Conservation (phyloP, 2,797 vertebrate species). For the Chaetophractus vellerosus region DNA sequence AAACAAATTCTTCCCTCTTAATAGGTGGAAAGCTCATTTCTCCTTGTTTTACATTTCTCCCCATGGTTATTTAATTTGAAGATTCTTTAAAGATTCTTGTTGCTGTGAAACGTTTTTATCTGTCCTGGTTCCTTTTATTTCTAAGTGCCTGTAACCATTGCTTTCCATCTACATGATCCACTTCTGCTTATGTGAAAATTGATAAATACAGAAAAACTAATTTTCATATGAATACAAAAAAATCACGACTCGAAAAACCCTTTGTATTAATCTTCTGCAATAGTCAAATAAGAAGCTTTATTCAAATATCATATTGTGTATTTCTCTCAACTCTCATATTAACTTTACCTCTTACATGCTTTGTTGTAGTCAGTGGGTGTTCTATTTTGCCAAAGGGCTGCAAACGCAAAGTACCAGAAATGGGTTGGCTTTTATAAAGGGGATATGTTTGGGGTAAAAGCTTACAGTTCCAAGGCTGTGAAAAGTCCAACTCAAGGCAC, state of each 20-base stretch:
- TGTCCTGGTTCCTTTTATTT: slow-evolving; percentile 39
- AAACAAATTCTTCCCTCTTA: slow-evolving; percentile 12
- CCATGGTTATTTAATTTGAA: slow-evolving; percentile 56
- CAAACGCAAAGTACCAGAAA: too few relatives aligned
- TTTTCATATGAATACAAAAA: not conserved
- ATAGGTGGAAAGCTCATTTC: not conserved
- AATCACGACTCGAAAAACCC: not conserved
- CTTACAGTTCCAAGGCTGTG: too few relatives aligned
- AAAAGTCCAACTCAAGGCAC: too few relatives aligned
- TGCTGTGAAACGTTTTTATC: slow-evolving; percentile 38
- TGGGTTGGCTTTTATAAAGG: too few relatives aligned
- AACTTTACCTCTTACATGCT: not conserved
- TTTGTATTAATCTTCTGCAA: not conserved
- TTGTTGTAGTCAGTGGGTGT: not conserved
- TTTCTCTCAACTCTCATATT: slow-evolving; percentile 19
- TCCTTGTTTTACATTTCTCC: slow-evolving; percentile 13
- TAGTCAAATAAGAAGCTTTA: slow-evolving; percentile 29
- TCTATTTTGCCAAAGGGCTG: too few relatives aligned
- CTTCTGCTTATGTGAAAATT: slow-evolving; percentile 47
- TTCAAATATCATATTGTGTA: not conserved
- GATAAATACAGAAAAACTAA: not conserved
- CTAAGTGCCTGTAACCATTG: slow-evolving; percentile 27
- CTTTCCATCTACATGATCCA: slow-evolving; percentile 3
- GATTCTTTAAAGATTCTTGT: slow-evolving; percentile 50
- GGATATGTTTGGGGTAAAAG: too few relatives aligned